Conservation (phyloP, 2,797 vertebrate species). For the Sebastolobus altivelis region DNA sequence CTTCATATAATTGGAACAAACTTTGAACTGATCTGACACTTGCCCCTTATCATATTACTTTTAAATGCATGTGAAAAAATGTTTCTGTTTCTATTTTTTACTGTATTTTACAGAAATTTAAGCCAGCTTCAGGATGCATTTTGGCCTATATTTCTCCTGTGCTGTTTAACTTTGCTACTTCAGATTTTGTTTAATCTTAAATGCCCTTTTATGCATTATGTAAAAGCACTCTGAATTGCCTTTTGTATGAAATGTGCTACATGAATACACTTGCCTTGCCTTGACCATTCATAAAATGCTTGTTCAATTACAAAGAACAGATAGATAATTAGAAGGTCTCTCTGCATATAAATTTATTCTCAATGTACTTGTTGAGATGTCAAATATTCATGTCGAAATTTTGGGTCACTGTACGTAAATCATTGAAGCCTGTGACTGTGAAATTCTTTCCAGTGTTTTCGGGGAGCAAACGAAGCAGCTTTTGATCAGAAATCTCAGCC, state of each 20-base stretch:
- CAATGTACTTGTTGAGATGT: background rate
- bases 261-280: constrained; percentile 9
- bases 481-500: constrained; percentile 42
- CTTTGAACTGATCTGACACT: constrained; percentile 12
- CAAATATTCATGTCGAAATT: constrained; percentile 14
- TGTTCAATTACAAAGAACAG: constrained; percentile 2
- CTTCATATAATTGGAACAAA: constrained; percentile 13
- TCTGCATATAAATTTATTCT: background rate
- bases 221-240: background rate
- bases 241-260: constrained; percentile 15
- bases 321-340: background rate
- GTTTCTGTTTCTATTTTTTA: background rate
- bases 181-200: constrained; percentile 19
- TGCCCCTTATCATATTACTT: background rate
- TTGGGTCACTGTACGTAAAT: background rate
- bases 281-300: background rate
- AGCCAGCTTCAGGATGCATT: constrained; percentile 17
- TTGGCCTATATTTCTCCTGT: constrained; percentile 16
- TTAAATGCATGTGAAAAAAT: constrained; percentile 5
- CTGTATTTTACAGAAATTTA: background rate
- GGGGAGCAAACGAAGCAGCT: background rate
- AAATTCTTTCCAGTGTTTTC: constrained; percentile 16
- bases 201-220: constrained; percentile 22
- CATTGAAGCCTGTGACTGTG: background rate
- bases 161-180: constrained; percentile 18